phyloP scores from a whole-genome alignment of 2,113 vertebrate genomes.

The Cranoglanis bouderius region DNA sequence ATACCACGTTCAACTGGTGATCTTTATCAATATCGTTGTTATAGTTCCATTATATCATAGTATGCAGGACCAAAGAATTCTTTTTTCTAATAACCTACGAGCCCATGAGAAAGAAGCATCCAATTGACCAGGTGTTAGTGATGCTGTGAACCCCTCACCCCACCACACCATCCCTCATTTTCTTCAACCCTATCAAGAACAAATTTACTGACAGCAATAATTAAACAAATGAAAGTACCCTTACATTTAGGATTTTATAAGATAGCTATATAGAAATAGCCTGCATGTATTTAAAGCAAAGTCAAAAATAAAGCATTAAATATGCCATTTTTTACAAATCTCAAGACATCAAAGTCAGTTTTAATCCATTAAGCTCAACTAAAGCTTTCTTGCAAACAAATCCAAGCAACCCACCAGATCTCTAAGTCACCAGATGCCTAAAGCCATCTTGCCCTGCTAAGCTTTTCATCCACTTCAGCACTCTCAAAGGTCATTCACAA shows the following conservation, averaged over 20 bases:
- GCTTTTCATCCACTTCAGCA: not conserved
- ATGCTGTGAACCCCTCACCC: not conserved
- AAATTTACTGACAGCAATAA: not conserved
- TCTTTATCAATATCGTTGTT: not conserved
- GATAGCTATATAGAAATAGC: not conserved
- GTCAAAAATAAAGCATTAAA: not conserved
- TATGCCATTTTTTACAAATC: not conserved
- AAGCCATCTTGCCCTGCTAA: not conserved
- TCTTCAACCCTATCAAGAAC: not conserved
- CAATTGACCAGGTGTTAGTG: not conserved
- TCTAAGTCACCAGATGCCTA: too few relatives aligned
- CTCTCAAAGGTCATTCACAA: not conserved
- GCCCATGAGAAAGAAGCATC: not conserved
- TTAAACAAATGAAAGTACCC: not conserved
- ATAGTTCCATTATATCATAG: not conserved
- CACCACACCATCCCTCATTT: not conserved
- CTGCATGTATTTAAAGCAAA: not conserved
- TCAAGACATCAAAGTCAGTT: not conserved
- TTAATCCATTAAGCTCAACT: not conserved
- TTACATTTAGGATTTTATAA: not conserved
- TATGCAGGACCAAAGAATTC: not conserved
- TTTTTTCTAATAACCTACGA: not conserved
- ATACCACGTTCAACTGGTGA: constrained; percentile 2
- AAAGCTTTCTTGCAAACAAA: not conserved
- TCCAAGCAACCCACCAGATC: not conserved